A percentile compares a stretch with the other conserved stretches of the same genome.
These are phyloP conservation scores for Adelphocoris suturalis DNA, from an alignment of 2,888 invertebrate species.

Conservation along the genomic window DNA sequence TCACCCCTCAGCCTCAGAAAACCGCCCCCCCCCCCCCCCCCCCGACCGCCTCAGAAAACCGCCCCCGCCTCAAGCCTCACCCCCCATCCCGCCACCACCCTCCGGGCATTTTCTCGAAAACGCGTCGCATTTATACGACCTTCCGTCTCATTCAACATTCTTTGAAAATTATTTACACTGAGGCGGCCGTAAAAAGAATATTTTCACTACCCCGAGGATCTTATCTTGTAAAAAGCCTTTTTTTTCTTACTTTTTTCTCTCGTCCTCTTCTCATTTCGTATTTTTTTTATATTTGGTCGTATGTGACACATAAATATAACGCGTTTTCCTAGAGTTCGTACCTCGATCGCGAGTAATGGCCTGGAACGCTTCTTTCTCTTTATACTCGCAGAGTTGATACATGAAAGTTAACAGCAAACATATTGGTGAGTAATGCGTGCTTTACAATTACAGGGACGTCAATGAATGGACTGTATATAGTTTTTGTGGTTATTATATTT, in stretches of 20 bases:
- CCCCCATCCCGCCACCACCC: not conserved
- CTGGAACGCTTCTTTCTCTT: not conserved
- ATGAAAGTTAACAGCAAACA: too few species aligned
- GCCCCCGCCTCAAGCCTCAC: not conserved
- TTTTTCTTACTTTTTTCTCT: not conserved
- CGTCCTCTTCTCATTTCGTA: not conserved
- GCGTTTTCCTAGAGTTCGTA: not conserved
- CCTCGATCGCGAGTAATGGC: not conserved
- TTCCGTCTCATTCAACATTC: constrained; percentile 57
- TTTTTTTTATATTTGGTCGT: not conserved
- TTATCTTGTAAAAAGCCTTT: constrained; percentile 25
- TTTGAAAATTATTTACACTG: constrained; percentile 59
- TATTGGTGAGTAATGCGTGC: too few species aligned
- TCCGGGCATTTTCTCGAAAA: not conserved
- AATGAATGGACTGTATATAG: too few species aligned
- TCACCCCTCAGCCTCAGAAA: not conserved
- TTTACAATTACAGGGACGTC: too few species aligned
- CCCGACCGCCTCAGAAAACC: not conserved
- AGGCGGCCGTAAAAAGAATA: constrained; percentile 48
- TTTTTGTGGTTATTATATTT: too few species aligned
- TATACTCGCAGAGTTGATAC: not conserved
- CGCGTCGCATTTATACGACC: constrained; percentile 40
- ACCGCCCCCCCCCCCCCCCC: not conserved
- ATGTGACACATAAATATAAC: not conserved
- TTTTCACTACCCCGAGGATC: constrained; percentile 17